Conservation (phyloP, 1,140 invertebrate genomes). For the Portunus trituberculatus region DNA sequence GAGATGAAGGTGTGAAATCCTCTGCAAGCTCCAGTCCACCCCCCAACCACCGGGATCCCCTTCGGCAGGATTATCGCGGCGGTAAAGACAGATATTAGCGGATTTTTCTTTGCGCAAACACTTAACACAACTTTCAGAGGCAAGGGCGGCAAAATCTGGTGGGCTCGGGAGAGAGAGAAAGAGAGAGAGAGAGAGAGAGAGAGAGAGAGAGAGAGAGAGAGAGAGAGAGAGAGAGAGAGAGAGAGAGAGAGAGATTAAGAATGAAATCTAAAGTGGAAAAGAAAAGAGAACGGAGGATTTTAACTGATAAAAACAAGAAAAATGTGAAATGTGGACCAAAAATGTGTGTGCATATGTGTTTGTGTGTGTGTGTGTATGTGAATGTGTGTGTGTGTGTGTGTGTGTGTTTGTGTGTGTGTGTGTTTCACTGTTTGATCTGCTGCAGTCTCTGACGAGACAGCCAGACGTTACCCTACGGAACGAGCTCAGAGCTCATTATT, state of each 20-base stretch:
- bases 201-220: background rate
- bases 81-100: slow-evolving; percentile 49
- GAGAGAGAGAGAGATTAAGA: background rate
- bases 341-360: background rate
- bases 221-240: background rate
- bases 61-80: slow-evolving; percentile 27
- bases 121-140: background rate
- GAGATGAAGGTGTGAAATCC: slow-evolving; percentile 14
- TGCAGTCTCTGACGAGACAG: no score
- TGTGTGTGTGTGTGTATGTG: background rate
- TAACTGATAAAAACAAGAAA: background rate
- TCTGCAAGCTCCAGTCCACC: background rate
- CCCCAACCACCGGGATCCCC: background rate
- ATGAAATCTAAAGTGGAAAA: background rate
- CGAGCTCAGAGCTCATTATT: no score
- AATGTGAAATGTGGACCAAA: background rate
- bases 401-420: background rate
- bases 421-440: background rate
- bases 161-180: background rate
- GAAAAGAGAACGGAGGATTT: background rate
- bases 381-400: slow-evolving; percentile 1
- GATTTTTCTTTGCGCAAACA: slow-evolving; percentile 43
- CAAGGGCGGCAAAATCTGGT: background rate
- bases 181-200: background rate
- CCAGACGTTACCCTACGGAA: no score